Conservation (phyloP, 2,888 invertebrate genomes). For the Colletes collaris region DNA sequence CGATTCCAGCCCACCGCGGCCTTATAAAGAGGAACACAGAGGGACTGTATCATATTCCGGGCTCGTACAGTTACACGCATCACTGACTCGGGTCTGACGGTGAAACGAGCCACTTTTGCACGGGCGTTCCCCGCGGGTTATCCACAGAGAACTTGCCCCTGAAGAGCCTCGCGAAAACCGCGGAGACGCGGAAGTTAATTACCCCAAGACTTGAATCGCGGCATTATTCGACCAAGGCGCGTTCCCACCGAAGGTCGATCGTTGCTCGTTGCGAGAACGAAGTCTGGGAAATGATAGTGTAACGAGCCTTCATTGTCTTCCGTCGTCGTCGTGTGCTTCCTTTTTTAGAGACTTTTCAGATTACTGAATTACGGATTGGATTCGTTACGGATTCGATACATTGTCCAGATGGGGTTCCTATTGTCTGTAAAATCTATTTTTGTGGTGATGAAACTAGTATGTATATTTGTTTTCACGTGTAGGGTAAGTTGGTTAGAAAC, state of each 20-base stretch:
- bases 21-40: constrained; percentile 43
- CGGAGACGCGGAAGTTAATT: not conserved
- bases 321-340: too few species aligned
- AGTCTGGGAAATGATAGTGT: too few species aligned
- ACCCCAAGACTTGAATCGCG: not conserved
- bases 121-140: not conserved
- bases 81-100: constrained; percentile 4
- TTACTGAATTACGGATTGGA: too few species aligned
- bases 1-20: constrained; percentile 33
- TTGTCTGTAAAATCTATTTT: too few species aligned
- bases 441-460: too few species aligned
- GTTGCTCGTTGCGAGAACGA: not conserved
- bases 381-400: too few species aligned
- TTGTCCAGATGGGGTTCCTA: too few species aligned
- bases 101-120: not conserved
- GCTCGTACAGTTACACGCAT: constrained; percentile 52
- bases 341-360: too few species aligned
- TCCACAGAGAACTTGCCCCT: not conserved
- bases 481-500: too few species aligned
- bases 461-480: too few species aligned
- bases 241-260: not conserved
- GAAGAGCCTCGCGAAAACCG: not conserved
- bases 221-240: not conserved
- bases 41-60: constrained; percentile 69
- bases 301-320: too few species aligned